Base-by-base conservation (phyloP, 2,888 invertebrate species). In the Andrena trimmerana region DNA sequence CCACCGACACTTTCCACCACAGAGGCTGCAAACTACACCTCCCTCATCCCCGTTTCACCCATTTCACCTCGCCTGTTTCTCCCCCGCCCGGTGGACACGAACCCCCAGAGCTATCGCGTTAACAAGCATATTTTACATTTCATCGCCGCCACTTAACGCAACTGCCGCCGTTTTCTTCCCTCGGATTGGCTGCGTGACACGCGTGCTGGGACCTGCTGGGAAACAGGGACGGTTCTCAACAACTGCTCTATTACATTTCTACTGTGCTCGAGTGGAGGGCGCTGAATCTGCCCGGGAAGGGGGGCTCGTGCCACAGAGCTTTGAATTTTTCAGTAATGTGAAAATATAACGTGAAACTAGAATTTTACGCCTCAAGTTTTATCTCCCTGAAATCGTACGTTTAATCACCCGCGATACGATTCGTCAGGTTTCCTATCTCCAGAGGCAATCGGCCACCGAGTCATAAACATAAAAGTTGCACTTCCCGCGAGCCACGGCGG, bases 41-140 rank as follows among this genome's bases (percentile, higher is more conserved):
- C 60, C 60, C 57, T 16, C 13, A 10, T 60, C 60, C 57, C 60
- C 59, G 71, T 59, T 59, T 20, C 69, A 20, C 33, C 63, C 59
- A 66, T 80, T 54, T 24, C 50, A 24, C 57, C 72, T 20, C 59
- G 71, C 48, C 42, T 68, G 77, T 78, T 60, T 59, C 63, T 50
- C 20, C 70, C 68, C 29, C 42, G 5, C 63, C 27, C 62, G 54
- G 57, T 65, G 63, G 70, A 52, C 24, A 66, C 70, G 70, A 74
- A 63, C 71, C 70, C 72, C 68, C 69, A 73, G 20, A 71, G 73
- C 73, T 68, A 81, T 85, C 88, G 83, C 90, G 90, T 90, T 93
- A 92, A 93, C 91, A 92, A 92, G 91, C 92, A 92, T 92, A 93
- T 93, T 93, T 93, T 91, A 93, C 92, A 91, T 93, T 93, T 92